Evolutionary conservation across 2,797 vertebrate genomes (phyloP).

Genomic region (Gymnoscopelus braueri): DNA sequence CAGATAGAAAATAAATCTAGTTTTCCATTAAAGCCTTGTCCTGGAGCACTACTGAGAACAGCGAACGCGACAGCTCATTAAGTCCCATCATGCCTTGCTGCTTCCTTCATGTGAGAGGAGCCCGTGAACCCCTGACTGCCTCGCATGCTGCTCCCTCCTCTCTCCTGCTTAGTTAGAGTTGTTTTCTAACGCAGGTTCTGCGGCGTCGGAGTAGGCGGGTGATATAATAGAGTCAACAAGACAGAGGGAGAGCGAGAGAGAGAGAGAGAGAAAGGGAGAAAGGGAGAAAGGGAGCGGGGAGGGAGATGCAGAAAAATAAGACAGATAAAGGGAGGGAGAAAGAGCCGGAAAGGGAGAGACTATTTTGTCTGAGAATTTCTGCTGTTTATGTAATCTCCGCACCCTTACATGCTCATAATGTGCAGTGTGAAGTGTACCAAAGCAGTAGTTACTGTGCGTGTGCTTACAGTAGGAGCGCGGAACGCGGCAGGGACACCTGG

Average conservation of each 20-base stretch:
- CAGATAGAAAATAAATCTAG: conserved; percentile 29
- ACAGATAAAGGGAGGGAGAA: conserved; percentile 22
- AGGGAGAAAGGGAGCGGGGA: conserved; percentile 19
- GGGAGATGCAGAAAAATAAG: conserved; percentile 28
- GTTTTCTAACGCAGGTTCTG: conserved; percentile 29
- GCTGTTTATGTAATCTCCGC: conserved; percentile 23
- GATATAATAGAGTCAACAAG: conserved; percentile 39
- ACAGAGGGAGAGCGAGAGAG: conserved; percentile 19
- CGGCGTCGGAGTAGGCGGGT: conserved; percentile 36
- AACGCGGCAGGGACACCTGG: background rate
- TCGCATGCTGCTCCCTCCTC: conserved; percentile 25
- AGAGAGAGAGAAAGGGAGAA: conserved; percentile 17
- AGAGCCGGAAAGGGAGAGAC: conserved; percentile 7
- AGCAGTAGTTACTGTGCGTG: too few species aligned
- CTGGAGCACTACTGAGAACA: conserved; percentile 51
- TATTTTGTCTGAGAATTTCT: background rate
- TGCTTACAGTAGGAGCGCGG: conserved; percentile 16
- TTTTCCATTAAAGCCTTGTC: conserved; percentile 54
- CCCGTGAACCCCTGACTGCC: conserved; percentile 30
- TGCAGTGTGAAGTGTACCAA: background rate
- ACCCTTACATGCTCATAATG: conserved; percentile 1
- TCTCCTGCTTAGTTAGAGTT: conserved; percentile 19
- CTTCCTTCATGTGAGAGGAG: conserved; percentile 47
- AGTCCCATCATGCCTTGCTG: conserved; percentile 58
- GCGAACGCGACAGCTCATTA: conserved; percentile 59